Base-by-base conservation (phyloP, 2,888 invertebrate species). In the Lepidocyrtinus sp. region DNA sequence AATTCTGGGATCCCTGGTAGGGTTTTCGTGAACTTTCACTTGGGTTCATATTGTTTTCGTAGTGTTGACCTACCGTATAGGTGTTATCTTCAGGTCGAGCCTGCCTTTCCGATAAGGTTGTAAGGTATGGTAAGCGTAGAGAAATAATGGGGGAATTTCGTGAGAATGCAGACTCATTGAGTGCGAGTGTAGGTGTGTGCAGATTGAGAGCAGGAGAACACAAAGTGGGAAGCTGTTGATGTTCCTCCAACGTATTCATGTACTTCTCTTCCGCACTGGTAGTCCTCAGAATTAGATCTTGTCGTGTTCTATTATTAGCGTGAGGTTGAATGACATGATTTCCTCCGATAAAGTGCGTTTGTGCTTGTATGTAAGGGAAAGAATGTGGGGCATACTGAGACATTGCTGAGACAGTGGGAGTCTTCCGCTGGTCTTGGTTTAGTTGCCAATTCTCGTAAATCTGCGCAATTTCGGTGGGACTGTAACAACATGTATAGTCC, bases 371-470 rank as follows among this genome's bases (percentile, higher is more conserved):
- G n/a, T n/a, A n/a, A n/a, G n/a, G n/a, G n/a, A n/a, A n/a, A 21
- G 59, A 59, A 59, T 59, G 59, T 59, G 59, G 59, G 59, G 21
- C 59, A 59, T 59, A 59, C 21, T 59, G 68, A 22, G 21, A 7
- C 19, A 15, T n/a, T 73, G 50, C 62, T 26, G 45, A 69, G 75
- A 63, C 61, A 69, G 36, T 19, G 27, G 67, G 22, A 45, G n/a
- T n/a, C n/a, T n/a, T n/a, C n/a, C n/a, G n/a, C n/a, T n/a, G n/a
- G 26, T 21, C 9, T 64, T 27, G 27, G 27, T 19, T 55, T 5
- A 73, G 46, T 63, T 83, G 79, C 84, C 85, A 85, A 82, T 86
- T 86, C 75, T 86, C 84, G 72, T 86, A 86, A 73, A 84, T 82
- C 26, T 75, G 77, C 26, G 68, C 67, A 67, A 68, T 69, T 67